These are phyloP conservation scores for Leptura quadrifasciata DNA, from an alignment of 2,888 invertebrate species.

Conservation along the genomic window DNA sequence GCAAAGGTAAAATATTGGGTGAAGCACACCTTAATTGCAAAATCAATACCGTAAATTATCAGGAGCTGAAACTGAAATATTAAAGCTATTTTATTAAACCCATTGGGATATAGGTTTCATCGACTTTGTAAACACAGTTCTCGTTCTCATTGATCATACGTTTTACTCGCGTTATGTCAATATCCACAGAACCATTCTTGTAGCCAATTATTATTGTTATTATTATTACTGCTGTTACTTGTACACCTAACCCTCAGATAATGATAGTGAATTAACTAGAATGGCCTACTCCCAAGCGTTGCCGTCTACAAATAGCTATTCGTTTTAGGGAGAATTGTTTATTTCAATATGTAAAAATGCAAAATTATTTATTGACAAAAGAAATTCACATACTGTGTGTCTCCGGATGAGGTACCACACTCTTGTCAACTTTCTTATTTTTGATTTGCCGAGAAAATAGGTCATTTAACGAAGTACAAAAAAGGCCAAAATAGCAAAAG, in stretches of 20 bases:
- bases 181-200: background rate
- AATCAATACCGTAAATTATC: conserved; percentile 51
- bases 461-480: too few relatives aligned
- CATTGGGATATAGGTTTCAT: conserved; percentile 23
- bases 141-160: background rate
- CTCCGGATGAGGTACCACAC: too few relatives aligned
- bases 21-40: conserved; percentile 50
- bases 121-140: conserved; percentile 21
- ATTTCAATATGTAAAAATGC: too few relatives aligned
- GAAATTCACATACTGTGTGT: too few relatives aligned
- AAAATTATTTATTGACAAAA: too few relatives aligned
- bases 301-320: too few relatives aligned
- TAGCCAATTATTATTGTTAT: background rate
- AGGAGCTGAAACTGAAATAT: conserved; percentile 36
- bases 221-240: background rate
- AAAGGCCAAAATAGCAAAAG: too few relatives aligned
- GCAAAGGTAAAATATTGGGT: conserved; percentile 45
- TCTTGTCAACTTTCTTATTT: too few relatives aligned
- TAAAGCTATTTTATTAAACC: conserved; percentile 31
- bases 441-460: too few relatives aligned
- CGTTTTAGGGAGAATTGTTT: too few relatives aligned
- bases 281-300: too few relatives aligned
- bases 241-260: background rate
- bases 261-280: background rate
- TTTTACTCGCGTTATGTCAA: background rate